Conservation (phyloP, 2,113 vertebrate genomes). For the Machaerirhynchus nigripectus region DNA sequence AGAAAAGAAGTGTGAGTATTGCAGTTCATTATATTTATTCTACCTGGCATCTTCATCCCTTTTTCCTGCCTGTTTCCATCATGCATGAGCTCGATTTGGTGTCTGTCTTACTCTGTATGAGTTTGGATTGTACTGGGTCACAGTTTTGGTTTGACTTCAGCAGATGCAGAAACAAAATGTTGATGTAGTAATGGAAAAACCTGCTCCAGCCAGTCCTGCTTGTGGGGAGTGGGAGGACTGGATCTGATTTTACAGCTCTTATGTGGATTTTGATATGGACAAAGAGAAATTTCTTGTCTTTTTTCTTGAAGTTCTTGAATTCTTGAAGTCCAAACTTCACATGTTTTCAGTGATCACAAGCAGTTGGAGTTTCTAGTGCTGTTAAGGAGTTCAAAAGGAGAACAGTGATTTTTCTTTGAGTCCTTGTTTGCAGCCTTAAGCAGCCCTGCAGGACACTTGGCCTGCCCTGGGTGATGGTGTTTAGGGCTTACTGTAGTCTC, state of each 20-base stretch:
- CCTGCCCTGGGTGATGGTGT: neutral
- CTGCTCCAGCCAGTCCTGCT: neutral
- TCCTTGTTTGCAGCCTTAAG: neutral
- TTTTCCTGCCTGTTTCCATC: neutral
- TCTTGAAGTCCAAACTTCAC: no score
- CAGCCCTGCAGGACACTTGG: neutral
- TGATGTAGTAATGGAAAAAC: neutral
- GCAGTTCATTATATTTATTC: neutral
- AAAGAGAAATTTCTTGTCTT: neutral
- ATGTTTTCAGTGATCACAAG: neutral
- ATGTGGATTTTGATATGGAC: neutral
- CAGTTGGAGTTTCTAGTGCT: neutral
- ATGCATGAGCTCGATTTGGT: neutral
- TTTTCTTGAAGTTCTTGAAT: no score
- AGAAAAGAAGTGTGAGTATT: conserved; percentile 96
- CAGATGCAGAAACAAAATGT: neutral
- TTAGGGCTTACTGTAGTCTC: neutral
- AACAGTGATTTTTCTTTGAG: neutral
- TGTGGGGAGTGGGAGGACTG: neutral
- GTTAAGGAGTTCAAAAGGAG: neutral
- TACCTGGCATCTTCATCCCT: neutral
- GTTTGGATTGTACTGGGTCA: neutral
- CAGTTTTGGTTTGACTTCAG: neutral
- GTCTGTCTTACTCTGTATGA: neutral
- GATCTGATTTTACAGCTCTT: neutral